Percentiles rank a stretch among this genome's conserved stretches.
Conservation (phyloP, 2,113 vertebrate genomes). For the Gracilinanus agilis region DNA sequence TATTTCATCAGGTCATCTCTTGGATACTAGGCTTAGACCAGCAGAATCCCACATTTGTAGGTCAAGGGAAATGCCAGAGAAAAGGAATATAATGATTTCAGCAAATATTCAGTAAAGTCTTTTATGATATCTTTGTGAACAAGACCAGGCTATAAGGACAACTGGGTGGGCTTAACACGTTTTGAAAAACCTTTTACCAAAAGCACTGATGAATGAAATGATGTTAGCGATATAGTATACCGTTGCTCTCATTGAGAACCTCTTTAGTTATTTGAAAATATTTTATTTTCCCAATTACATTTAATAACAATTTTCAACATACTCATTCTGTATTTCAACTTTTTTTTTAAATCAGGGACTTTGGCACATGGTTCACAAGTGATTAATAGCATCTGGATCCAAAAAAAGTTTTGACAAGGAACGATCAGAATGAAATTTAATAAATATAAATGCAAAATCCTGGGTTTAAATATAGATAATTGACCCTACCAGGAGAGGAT, state of each 20-base stretch:
- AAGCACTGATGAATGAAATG: background rate
- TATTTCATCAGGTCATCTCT: background rate
- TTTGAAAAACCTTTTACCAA: background rate
- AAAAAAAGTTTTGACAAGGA: background rate
- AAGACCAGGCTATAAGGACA: background rate
- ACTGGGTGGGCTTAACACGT: background rate
- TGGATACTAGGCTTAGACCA: background rate
- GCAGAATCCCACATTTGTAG: background rate
- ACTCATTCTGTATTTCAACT: background rate
- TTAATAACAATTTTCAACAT: no score
- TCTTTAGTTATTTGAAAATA: background rate
- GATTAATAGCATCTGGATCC: background rate
- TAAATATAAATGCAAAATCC: background rate
- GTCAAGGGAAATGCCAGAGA: background rate
- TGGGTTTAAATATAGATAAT: background rate
- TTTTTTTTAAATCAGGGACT: background rate
- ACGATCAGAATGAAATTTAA: background rate
- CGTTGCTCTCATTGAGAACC: background rate
- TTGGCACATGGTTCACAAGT: background rate
- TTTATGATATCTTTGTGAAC: background rate
- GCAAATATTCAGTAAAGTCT: background rate
- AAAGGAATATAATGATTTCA: background rate
- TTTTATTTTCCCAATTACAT: no score
- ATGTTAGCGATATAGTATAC: background rate
- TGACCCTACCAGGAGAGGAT: no score